These are phyloP conservation scores for Leistus spinibarbis DNA, from an alignment of 2,888 invertebrate species.

Conservation along the genomic window DNA sequence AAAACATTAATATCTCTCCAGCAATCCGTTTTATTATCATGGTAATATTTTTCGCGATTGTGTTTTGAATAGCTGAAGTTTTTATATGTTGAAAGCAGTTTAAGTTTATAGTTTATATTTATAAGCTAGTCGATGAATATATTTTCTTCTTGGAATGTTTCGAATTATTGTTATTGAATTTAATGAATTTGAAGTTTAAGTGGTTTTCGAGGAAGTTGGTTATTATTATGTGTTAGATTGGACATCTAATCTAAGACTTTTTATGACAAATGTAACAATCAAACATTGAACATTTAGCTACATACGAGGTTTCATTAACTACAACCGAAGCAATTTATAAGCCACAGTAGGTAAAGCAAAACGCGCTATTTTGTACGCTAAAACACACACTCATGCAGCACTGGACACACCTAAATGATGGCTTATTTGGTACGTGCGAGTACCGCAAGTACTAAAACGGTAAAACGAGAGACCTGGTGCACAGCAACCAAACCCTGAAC, in stretches of 20 bases:
- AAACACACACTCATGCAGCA: not conserved
- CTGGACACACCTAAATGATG: constrained; percentile 1
- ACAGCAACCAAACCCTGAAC: not conserved
- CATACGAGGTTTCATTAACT: not conserved
- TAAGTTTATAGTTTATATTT: constrained; percentile 13
- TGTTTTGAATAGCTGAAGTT: constrained; percentile 2
- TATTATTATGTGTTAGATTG: too few relatives aligned
- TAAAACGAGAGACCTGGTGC: not conserved
- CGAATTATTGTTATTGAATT: not conserved
- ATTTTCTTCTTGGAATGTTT: not conserved
- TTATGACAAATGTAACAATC: not conserved
- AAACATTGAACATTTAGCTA: not conserved
- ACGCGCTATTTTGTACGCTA: not conserved
- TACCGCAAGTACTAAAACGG: not conserved
- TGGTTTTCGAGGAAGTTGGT: too few relatives aligned
- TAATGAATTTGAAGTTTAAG: not conserved
- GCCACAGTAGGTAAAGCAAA: not conserved
- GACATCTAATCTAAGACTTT: too few relatives aligned
- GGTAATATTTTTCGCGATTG: constrained; percentile 24
- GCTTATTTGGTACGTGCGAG: not conserved
- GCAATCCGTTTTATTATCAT: constrained; percentile 19
- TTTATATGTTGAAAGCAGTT: constrained; percentile 14
- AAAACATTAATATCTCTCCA: constrained; percentile 26
- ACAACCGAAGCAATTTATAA: not conserved
- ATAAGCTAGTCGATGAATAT: not conserved